Base-by-base conservation (phyloP, 2,113 vertebrate genomes). In the Varanus komodoensis region DNA sequence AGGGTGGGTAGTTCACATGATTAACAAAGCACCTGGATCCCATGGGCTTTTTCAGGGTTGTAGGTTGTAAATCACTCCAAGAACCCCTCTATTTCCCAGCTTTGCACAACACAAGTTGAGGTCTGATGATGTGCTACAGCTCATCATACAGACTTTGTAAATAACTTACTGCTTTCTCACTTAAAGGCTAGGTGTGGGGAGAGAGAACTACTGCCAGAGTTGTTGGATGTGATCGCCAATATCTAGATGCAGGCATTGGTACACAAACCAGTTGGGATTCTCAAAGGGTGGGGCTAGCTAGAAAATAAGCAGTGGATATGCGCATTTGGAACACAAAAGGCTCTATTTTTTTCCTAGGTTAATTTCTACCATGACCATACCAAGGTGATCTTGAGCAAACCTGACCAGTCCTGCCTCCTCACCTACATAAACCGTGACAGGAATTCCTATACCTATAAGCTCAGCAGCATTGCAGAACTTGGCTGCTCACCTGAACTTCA, bases 311-410 rank as follows among this genome's bases (percentile, higher is more conserved):
- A 15, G 38, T 64, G 14, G 3, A 8, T 8, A 11, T 74, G 48
- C 29, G 80, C 8, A 21, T 48, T 44, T 84, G n/a, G 27, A 67
- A 54, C 14, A 73, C 61, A 82, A 14, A 19, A 1, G 2, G 32
- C 29, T 54, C 86, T 8, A 78, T 25, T 68, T 88, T 78, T 75
- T 67, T 95, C 84, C 78, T 88, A 99, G 99, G 99, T 99, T 50
- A 99, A 99, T 95, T 99, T 99, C 97, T 99, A 99, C 93, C 98
- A 98, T 0, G 98, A 99, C 96, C 99, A 99, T 95, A 99, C 98
- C 50, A 99, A 99, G 96, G 97, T 99, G 93, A 99, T 99, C 93
- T 97, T 99, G 96, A 98, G 97, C 96, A 99, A 99, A 97, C 97
- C 97, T 78, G 97, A 98, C 3, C 98, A 98, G 34, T 98, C 98